Percentiles rank a stretch among this genome's conserved stretches.
phyloP scores from a whole-genome alignment of 2,888 invertebrate genomes.

The Clunio marinus region DNA sequence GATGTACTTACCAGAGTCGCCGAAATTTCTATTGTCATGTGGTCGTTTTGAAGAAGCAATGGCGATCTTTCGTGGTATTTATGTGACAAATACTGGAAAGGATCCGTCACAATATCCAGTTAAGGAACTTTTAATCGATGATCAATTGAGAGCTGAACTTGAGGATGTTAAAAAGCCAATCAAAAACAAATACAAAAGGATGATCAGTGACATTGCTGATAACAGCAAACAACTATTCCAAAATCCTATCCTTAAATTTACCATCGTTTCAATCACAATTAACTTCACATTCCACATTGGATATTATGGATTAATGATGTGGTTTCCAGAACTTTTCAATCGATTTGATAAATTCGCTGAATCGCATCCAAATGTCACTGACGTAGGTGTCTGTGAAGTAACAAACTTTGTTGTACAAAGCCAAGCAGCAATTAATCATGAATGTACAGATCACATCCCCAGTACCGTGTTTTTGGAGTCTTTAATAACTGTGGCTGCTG shows the following conservation, averaged over 20 bases:
- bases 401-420: slow-evolving; percentile 70
- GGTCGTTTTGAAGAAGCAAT: slow-evolving; percentile 77
- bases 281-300: slow-evolving; percentile 93
- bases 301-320: slow-evolving; percentile 95
- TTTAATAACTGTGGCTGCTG: slow-evolving; percentile 79
- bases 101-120: slow-evolving; percentile 72
- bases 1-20: slow-evolving; percentile 83
- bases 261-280: slow-evolving; percentile 78
- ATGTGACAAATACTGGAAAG: slow-evolving; percentile 74
- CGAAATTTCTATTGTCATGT: slow-evolving; percentile 77
- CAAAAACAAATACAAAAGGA: slow-evolving; percentile 65
- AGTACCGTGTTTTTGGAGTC: slow-evolving; percentile 80
- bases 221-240: slow-evolving; percentile 78
- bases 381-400: slow-evolving; percentile 65
- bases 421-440: slow-evolving; percentile 54
- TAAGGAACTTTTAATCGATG: slow-evolving; percentile 63
- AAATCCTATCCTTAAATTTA: slow-evolving; percentile 77
- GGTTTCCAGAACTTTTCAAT: slow-evolving; percentile 93
- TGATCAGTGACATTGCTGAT: slow-evolving; percentile 71
- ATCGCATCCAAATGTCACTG: slow-evolving; percentile 58
- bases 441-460: slow-evolving; percentile 69
- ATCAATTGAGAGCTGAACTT: slow-evolving; percentile 50
- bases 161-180: slow-evolving; percentile 52
- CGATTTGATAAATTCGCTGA: slow-evolving; percentile 77
- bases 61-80: slow-evolving; percentile 75